Percentiles rank a stretch among this genome's conserved stretches.
These are phyloP conservation scores for Ganaspis sp. DNA, from an alignment of 1,140 invertebrate species.

Conservation along the genomic window DNA sequence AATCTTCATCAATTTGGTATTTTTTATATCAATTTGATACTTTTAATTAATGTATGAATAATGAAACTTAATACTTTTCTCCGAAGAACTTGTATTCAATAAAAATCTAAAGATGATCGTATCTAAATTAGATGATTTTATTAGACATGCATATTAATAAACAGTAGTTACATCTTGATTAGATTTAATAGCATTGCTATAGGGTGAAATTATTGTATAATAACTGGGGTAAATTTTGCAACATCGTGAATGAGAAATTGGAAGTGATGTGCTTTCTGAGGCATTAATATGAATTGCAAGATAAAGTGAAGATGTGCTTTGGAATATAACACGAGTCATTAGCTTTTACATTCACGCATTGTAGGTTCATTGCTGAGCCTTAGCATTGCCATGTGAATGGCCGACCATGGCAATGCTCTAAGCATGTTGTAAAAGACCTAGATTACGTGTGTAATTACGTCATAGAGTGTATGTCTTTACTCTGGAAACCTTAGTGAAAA, in stretches of 20 bases:
- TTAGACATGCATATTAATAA: too few relatives aligned
- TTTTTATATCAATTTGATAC: too few relatives aligned
- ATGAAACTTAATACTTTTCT: too few relatives aligned
- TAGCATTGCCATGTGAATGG: not conserved
- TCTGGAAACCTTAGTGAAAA: not conserved
- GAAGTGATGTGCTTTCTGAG: not conserved
- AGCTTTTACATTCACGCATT: not conserved
- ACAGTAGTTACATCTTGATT: too few relatives aligned
- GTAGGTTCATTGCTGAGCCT: slow-evolving; percentile 1
- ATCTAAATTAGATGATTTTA: too few relatives aligned
- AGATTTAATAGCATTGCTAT: too few relatives aligned
- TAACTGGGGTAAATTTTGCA: not conserved
- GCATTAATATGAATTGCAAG: not conserved
- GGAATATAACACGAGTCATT: not conserved
- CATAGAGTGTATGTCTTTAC: not conserved
- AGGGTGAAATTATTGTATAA: too few relatives aligned
- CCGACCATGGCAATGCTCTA: slow-evolving; percentile 2
- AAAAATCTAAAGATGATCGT: too few relatives aligned
- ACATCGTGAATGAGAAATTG: not conserved
- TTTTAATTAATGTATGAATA: too few relatives aligned
- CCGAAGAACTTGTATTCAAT: too few relatives aligned
- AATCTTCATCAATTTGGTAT: too few relatives aligned
- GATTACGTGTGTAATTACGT: slow-evolving; percentile 1
- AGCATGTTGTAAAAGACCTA: slow-evolving; percentile 2
- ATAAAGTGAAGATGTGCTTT: not conserved